phyloP scores from a whole-genome alignment of 37 sponge, comb jelly and placozoan genomes.

The Mnemiopsis leidyi region DNA sequence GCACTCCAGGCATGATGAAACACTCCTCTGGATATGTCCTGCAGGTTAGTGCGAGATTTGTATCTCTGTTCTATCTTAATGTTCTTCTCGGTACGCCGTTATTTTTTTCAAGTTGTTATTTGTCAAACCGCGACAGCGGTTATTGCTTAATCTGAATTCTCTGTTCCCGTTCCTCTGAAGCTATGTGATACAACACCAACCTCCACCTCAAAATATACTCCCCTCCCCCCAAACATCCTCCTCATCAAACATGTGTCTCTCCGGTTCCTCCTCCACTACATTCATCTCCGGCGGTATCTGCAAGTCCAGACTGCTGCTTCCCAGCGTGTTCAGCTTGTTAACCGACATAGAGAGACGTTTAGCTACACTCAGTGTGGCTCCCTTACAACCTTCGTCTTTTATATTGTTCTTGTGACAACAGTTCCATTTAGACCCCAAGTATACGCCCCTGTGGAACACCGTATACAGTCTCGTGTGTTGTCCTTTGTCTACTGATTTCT shows the following conservation, averaged over 20 bases:
- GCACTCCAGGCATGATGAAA: constrained; percentile 64
- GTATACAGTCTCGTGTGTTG: not conserved
- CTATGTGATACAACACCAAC: too few species aligned
- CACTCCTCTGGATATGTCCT: constrained; percentile 50
- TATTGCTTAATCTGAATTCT: too few species aligned
- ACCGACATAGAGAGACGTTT: not conserved
- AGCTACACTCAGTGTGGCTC: not conserved
- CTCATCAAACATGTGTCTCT: constrained; percentile 15
- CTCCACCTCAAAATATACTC: not conserved
- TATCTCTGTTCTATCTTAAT: too few species aligned
- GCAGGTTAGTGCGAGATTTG: too few species aligned
- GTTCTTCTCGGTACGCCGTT: too few species aligned
- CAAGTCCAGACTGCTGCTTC: not conserved
- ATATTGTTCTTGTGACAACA: not conserved
- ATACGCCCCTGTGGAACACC: not conserved
- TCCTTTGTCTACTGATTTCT: not conserved
- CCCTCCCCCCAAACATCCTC: not conserved
- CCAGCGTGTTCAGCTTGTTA: not conserved
- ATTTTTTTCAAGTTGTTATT: too few species aligned
- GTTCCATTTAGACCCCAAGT: not conserved
- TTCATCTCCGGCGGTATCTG: not conserved
- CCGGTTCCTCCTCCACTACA: not conserved
- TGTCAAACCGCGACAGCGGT: too few species aligned
- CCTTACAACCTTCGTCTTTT: not conserved
- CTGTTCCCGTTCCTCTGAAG: too few species aligned